phyloP scores from a whole-genome alignment of 2,888 invertebrate species.

The Temnothorax rugatulus region DNA sequence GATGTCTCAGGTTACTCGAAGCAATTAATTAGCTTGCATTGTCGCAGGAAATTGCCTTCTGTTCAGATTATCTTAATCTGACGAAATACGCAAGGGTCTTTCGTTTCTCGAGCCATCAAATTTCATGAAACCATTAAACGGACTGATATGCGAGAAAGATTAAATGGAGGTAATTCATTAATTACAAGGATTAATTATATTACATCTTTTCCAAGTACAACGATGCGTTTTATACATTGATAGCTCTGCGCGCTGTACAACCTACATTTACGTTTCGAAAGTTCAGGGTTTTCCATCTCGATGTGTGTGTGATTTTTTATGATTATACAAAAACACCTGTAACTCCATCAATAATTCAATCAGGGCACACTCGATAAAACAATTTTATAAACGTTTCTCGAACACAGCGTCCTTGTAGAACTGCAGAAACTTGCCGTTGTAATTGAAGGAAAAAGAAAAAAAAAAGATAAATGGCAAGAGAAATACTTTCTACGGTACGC shows the following conservation, averaged over 20 bases:
- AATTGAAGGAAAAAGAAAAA: not conserved
- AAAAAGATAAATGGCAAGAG: not conserved
- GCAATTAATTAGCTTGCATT: not conserved
- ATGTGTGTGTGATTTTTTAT: not conserved
- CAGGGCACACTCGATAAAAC: not conserved
- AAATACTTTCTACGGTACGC: not conserved
- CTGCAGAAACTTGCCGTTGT: not conserved
- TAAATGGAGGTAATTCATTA: not conserved
- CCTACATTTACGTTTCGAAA: not conserved
- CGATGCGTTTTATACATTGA: too few species aligned
- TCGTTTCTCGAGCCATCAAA: constrained; percentile 12
- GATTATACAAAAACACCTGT: not conserved
- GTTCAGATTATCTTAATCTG: not conserved
- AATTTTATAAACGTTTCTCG: not conserved
- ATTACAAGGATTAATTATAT: not conserved
- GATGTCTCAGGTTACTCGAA: not conserved
- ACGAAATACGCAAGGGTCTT: not conserved
- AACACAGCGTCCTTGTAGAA: not conserved
- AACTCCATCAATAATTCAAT: too few species aligned
- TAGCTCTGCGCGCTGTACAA: not conserved
- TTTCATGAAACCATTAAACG: not conserved
- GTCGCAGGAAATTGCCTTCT: not conserved
- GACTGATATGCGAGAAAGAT: not conserved
- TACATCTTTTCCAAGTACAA: not conserved
- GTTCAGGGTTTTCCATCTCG: too few species aligned